Evolutionary conservation across 2,113 vertebrate genomes (phyloP).

Genomic region (Oryctolagus cuniculus): mOryCun1.1 NC_091432.1:231273501-231274000

Average conservation of each 20-base stretch:
- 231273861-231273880: background rate
- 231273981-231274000: background rate
- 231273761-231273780: background rate
- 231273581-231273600: background rate
- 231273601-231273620: background rate
- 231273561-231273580: background rate
- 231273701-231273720: background rate
- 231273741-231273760: background rate
- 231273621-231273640: background rate
- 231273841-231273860: background rate
- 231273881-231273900: background rate
- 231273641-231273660: background rate
- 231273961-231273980: background rate
- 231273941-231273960: background rate
- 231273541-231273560: background rate
- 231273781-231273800: background rate
- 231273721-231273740: background rate
- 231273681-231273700: fast-evolving
- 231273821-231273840: background rate
- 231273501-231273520: background rate
- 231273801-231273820: background rate
- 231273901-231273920: fast-evolving
- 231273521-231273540: background rate
- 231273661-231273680: fast-evolving
- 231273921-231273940: background rate